Evolutionary conservation across 2,113 vertebrate species (phyloP).

Genomic region (Boulengeromyrus knoepffleri): DNA sequence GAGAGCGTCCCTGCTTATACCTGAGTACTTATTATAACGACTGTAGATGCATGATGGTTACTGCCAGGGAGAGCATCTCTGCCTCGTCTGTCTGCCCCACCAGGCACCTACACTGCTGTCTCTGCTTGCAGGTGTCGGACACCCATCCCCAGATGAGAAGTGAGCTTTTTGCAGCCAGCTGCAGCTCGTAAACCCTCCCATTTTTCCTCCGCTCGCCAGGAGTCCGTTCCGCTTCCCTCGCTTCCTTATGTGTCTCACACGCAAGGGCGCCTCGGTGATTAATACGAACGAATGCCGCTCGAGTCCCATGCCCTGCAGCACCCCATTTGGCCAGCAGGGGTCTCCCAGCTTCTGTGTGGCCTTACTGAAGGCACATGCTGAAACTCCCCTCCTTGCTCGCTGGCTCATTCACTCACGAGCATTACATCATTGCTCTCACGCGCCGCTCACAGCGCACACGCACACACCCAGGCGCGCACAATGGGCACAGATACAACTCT

Average conservation of each 20-base stretch:
- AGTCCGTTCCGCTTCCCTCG: background rate
- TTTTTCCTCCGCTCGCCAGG: background rate
- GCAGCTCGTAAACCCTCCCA: background rate
- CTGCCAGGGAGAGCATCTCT: background rate
- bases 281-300: background rate
- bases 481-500: background rate
- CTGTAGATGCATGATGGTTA: background rate
- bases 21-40: background rate
- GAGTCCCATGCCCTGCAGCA: background rate
- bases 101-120: background rate
- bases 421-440: constrained; percentile 24
- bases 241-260: background rate
- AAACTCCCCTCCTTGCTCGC: constrained; percentile 4
- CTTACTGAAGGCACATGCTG: background rate
- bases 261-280: background rate
- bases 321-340: constrained; percentile 4
- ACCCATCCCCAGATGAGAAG: background rate
- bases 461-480: constrained; percentile 12
- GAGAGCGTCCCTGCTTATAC: background rate
- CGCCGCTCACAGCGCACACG: background rate
- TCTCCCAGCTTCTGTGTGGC: background rate
- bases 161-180: background rate
- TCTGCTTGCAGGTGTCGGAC: background rate
- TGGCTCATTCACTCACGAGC: constrained; percentile 14
- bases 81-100: background rate